phyloP scores from a whole-genome alignment of 2,797 vertebrate genomes.

The Sarcoramphus papa region DNA sequence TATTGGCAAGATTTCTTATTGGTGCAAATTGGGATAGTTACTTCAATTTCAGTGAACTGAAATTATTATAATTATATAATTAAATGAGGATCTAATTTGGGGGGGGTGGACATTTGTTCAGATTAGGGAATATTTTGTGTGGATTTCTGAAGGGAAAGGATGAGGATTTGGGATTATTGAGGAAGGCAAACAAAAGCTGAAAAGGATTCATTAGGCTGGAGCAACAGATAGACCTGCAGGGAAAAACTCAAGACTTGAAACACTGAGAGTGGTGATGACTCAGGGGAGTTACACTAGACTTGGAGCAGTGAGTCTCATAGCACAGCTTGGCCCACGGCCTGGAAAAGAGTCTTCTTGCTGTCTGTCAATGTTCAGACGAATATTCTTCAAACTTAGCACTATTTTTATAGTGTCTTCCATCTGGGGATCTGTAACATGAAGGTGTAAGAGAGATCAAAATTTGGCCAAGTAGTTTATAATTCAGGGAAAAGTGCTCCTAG shows the following conservation, averaged over 20 bases:
- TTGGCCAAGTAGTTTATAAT: neutral
- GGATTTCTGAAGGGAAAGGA: neutral
- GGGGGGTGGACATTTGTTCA: neutral
- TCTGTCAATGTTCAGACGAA: constrained; percentile 13
- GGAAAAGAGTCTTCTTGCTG: constrained; percentile 2
- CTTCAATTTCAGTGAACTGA: neutral
- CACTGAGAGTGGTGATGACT: neutral
- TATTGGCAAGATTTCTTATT: neutral
- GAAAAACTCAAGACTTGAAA: neutral
- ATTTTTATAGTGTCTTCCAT: constrained; percentile 6
- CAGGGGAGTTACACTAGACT: neutral
- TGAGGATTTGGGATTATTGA: neutral
- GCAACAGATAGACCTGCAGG: neutral
- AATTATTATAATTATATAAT: neutral
- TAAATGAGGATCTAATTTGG: neutral
- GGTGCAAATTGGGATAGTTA: neutral
- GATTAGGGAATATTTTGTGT: neutral
- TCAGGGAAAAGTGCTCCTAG: neutral
- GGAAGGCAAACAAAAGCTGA: neutral
- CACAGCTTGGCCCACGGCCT: constrained; percentile 4
- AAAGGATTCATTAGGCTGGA: neutral
- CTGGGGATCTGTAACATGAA: neutral
- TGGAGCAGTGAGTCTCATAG: neutral
- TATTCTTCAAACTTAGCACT: constrained; percentile 21
- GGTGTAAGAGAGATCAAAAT: constrained; percentile 6